These are phyloP conservation scores for Drosophila varians DNA, from an alignment of 1,140 invertebrate genomes.

Conservation along the genomic window DNA sequence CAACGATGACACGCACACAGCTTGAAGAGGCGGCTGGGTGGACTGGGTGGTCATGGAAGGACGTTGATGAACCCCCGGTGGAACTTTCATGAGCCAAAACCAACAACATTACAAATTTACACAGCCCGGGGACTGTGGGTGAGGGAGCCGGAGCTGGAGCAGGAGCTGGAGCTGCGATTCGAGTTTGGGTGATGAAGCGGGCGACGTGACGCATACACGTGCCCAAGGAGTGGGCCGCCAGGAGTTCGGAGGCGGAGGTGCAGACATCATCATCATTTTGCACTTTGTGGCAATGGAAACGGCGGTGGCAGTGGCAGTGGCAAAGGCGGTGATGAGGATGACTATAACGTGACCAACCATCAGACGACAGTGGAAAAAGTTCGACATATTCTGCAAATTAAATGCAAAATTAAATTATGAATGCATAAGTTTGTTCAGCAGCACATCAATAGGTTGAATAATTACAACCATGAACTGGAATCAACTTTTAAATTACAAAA, in stretches of 20 bases:
- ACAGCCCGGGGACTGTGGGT: constrained; percentile 18
- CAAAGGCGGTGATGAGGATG: constrained; percentile 12
- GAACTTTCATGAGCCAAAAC: constrained; percentile 53
- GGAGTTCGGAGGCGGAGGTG: constrained; percentile 7
- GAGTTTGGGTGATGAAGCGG: constrained; percentile 29
- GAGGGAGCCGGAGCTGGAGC: neutral
- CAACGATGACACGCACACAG: constrained; percentile 27
- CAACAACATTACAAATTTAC: constrained; percentile 61
- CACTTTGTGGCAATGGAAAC: constrained; percentile 31
- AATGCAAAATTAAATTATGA: constrained; percentile 24
- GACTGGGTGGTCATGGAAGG: constrained; percentile 2
- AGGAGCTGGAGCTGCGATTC: neutral
- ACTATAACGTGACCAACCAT: constrained; percentile 39
- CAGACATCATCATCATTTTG: constrained; percentile 54
- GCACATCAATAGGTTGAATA: constrained; percentile 5
- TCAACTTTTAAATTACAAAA: no score
- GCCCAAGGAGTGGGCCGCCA: constrained; percentile 11
- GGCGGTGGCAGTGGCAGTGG: constrained; percentile 1
- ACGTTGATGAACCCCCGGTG: constrained; percentile 49
- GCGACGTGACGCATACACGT: constrained; percentile 55
- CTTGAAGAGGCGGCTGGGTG: neutral
- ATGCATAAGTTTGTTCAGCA: constrained; percentile 1
- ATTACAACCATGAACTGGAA: neutral
- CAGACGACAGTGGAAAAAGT: constrained; percentile 42
- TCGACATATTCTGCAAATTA: constrained; percentile 22